Conservation (phyloP, 2,113 vertebrate genomes). For the Campylomormyrus numenius region DNA sequence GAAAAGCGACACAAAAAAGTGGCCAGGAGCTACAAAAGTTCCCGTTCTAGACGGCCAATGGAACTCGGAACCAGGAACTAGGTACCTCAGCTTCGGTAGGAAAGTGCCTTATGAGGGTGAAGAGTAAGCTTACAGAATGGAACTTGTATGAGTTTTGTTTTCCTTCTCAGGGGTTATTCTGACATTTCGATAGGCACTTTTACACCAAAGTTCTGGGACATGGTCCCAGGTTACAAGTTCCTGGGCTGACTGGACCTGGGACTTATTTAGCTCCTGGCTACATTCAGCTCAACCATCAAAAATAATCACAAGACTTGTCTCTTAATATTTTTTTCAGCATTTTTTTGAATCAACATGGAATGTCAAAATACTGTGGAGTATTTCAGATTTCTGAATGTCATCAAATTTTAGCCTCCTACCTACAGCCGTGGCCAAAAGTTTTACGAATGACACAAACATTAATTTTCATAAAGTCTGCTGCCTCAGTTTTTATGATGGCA, state of each 20-base stretch:
- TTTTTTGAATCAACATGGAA: too few species aligned
- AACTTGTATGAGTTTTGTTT: not conserved
- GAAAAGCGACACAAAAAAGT: too few species aligned
- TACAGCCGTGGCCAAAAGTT: too few species aligned
- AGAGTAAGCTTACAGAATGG: not conserved
- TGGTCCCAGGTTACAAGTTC: not conserved
- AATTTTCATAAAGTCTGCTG: too few species aligned
- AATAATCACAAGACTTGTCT: not conserved
- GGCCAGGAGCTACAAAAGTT: too few species aligned
- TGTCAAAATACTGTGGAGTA: too few species aligned
- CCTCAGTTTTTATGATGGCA: too few species aligned
- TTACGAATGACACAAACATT: too few species aligned
- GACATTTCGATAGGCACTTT: not conserved
- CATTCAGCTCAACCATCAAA: not conserved
- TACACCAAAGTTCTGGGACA: not conserved
- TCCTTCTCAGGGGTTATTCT: not conserved
- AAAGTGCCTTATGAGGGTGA: not conserved
- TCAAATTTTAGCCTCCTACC: too few species aligned
- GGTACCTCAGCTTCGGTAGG: not conserved
- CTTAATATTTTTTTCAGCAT: not conserved
- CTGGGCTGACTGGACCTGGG: not conserved
- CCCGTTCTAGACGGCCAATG: rapidly evolving
- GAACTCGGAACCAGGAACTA: not conserved
- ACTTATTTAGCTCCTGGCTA: not conserved
- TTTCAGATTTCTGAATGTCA: too few species aligned